These are phyloP conservation scores for Brachionus rotundiformis DNA, from an alignment of 1,140 invertebrate genomes.

Conservation along the genomic window DNA sequence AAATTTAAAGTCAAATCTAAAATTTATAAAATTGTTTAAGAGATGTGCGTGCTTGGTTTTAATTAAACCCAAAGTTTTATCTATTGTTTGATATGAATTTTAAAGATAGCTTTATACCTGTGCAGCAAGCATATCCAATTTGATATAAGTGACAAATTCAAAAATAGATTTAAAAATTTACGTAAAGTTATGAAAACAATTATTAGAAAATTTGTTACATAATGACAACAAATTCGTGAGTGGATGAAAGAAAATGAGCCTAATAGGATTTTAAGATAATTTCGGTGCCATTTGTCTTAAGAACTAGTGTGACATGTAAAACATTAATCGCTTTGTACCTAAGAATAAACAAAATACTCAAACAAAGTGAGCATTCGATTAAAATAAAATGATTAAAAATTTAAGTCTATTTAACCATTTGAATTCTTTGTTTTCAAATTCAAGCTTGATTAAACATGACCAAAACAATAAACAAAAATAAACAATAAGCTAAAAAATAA, in stretches of 20 bases:
- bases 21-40: background rate
- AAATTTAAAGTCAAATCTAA: background rate
- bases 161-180: background rate
- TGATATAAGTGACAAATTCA: slow-evolving; percentile 14
- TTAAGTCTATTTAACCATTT: slow-evolving; percentile 20
- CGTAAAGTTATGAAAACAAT: slow-evolving; percentile 1
- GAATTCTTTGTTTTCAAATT: background rate
- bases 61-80: background rate
- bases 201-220: slow-evolving; percentile 12
- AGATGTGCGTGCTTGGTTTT: background rate
- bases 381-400: slow-evolving; percentile 11
- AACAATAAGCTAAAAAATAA: slow-evolving; percentile 1
- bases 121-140: background rate
- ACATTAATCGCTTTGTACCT: background rate
- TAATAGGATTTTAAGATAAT: background rate
- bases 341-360: background rate
- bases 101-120: background rate
- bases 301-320: background rate
- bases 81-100: background rate
- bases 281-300: background rate
- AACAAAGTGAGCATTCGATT: slow-evolving; percentile 22
- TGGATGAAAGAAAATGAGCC: slow-evolving; percentile 1
- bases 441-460: slow-evolving; percentile 45
- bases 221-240: slow-evolving; percentile 9
- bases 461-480: slow-evolving; percentile 23